Evolutionary conservation across 2,888 invertebrate species (phyloP), one percentile per base, ranked within the genome.

Genomic region (Aricia artaxerxes): DNA sequence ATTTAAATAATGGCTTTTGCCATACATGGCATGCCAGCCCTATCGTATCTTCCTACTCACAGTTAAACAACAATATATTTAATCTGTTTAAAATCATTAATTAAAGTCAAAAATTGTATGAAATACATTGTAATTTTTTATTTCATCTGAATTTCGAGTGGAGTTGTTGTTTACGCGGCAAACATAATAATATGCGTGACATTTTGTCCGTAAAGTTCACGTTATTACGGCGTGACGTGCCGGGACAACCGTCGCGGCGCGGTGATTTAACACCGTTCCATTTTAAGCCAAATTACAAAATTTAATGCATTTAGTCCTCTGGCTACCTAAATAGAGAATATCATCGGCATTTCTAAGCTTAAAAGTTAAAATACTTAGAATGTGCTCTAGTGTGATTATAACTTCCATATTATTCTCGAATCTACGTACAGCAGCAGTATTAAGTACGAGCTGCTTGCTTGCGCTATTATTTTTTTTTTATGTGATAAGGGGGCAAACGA

Each of bases 101-200:
- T 57, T 16, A 57, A 57, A 16, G 16, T 57, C 16, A 4, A 57
- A 57, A 57, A 16, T 53, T 53, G 53, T 57, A 57, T 13, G 57
- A 3, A 57, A 57, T 4, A 57, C 4, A 16, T 57, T 57, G 16
- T 16, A 4, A 57, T 57, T 16, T 57, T 57, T 4, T 57, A 57
- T 57, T 57, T 35, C 76, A 31, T 49, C 49, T n/a, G 13, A 35
- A 35, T 76, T 53, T 24, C 76, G 76, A 76, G 57, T 57, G 16
- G 57, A 57, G 57, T 57, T 57, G 57, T 76, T 53, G 35, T 76
- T 57, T 76, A 73, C 73, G 53, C 57, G n/a, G 75, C 49, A 76
- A 76, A 76, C 57, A 76, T 57, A 76, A 76, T 76, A 76, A 76
- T 76, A 76, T 57, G 35, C 76, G 76, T 31, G 13, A 57, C 53